Percentiles rank a stretch among this genome's conserved stretches.
phyloP scores from a whole-genome alignment of 1,140 invertebrate genomes.

The Streblospio benedicti region DNA sequence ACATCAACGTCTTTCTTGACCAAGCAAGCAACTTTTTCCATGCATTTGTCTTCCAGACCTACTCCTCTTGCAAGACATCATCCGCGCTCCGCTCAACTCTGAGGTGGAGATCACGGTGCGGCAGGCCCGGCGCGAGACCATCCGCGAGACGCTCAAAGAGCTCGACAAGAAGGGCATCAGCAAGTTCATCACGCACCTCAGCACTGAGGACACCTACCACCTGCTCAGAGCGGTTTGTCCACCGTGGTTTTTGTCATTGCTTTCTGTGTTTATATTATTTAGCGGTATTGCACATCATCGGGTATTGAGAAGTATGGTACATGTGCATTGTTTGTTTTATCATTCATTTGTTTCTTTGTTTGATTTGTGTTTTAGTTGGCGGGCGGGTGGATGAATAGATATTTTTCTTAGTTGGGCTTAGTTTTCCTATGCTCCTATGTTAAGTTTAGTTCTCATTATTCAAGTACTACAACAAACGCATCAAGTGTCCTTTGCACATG shows the following conservation, averaged over 20 bases:
- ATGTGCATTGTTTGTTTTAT: neutral
- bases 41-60: conserved; percentile 4
- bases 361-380: neutral
- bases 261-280: too few relatives aligned
- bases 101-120: conserved; percentile 10
- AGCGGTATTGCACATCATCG: too few relatives aligned
- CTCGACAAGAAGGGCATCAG: conserved; percentile 3
- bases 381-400: neutral
- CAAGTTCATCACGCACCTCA: conserved; percentile 5
- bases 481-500: too few relatives aligned
- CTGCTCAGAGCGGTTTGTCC: conserved; percentile 10
- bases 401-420: too few relatives aligned
- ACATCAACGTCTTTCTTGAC: too few relatives aligned
- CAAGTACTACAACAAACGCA: too few relatives aligned
- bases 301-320: neutral
- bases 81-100: conserved; percentile 5
- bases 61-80: conserved; percentile 9
- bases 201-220: conserved; percentile 5
- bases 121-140: conserved; percentile 2
- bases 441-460: too few relatives aligned
- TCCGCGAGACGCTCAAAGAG: conserved; percentile 16
- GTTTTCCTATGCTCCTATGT: too few relatives aligned
- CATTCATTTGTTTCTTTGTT: neutral
- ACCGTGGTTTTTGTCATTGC: too few relatives aligned
- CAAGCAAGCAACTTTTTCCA: neutral